Percentiles rank a stretch among this genome's conserved stretches.
phyloP scores from a whole-genome alignment of 2,888 invertebrate species.

The Papilio demoleus region DNA sequence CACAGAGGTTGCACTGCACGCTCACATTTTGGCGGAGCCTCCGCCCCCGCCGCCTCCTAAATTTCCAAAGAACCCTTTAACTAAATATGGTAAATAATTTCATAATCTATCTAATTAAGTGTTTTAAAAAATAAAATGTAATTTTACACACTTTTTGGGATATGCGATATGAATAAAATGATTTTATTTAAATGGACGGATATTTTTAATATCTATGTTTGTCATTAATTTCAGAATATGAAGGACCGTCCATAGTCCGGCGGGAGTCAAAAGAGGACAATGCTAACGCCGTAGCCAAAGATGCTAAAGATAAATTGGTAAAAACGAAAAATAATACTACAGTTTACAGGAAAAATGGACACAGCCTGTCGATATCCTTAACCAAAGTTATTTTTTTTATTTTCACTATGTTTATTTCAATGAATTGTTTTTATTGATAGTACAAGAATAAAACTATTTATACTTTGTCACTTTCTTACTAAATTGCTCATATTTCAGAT shows the following conservation, averaged over 20 bases:
- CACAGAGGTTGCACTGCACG: constrained; percentile 73
- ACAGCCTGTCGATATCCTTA: background rate
- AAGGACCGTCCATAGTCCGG: constrained; percentile 36
- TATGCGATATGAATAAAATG: too few relatives aligned
- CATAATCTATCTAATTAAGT: too few relatives aligned
- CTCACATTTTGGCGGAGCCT: constrained; percentile 73
- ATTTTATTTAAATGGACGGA: too few relatives aligned
- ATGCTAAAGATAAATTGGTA: constrained; percentile 50
- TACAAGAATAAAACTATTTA: background rate
- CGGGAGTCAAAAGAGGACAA: constrained; percentile 38
- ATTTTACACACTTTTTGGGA: too few relatives aligned
- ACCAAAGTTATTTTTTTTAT: too few relatives aligned
- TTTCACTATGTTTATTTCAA: too few relatives aligned
- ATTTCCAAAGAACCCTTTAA: constrained; percentile 64
- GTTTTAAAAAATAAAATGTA: too few relatives aligned
- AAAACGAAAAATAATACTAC: background rate
- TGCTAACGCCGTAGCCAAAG: constrained; percentile 27
- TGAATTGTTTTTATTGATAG: background rate
- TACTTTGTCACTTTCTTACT: background rate
- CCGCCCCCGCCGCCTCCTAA: constrained; percentile 69
- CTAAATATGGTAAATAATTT: constrained; percentile 60
- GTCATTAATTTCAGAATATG: constrained; percentile 39
- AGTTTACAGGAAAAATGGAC: background rate
- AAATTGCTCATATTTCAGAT: constrained; percentile 59
- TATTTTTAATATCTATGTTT: too few relatives aligned